A percentile compares a stretch with the other conserved stretches of the same genome.
Conservation (phyloP, 2,888 invertebrate genomes). For the Agriopis aurantiaria region DNA sequence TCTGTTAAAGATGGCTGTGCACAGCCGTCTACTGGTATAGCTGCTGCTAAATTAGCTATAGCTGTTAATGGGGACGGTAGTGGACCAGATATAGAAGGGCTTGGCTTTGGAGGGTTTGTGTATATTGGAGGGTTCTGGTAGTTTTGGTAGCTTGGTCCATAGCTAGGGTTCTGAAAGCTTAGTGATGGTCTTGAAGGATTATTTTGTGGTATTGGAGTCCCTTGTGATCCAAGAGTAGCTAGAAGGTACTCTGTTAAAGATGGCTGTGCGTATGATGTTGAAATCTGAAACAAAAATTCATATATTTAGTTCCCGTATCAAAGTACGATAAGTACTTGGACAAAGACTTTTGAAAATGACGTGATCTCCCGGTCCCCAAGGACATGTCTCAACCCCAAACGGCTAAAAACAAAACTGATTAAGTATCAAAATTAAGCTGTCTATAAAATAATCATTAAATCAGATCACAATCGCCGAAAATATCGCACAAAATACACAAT, state of each 20-base stretch:
- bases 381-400: too few relatives aligned
- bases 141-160: constrained; percentile 4
- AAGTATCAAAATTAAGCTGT: too few relatives aligned
- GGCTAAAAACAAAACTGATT: too few relatives aligned
- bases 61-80: constrained; percentile 17
- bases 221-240: background rate
- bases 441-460: too few relatives aligned
- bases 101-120: constrained; percentile 11
- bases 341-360: too few relatives aligned
- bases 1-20: constrained; percentile 23
- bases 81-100: background rate
- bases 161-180: constrained; percentile 9
- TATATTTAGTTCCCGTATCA: background rate
- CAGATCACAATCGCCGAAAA: too few relatives aligned
- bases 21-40: background rate
- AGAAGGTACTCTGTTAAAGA: constrained; percentile 18
- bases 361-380: too few relatives aligned
- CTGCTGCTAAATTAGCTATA: constrained; percentile 16
- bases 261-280: constrained; percentile 38
- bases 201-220: background rate
- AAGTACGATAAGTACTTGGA: background rate
- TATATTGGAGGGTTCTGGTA: constrained; percentile 11
- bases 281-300: constrained; percentile 47
- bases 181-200: constrained; percentile 5
- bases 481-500: too few relatives aligned